Evolutionary conservation across 2,113 vertebrate genomes (phyloP), one percentile per base, ranked within the genome.

Genomic region (Taxidea taxus): DNA sequence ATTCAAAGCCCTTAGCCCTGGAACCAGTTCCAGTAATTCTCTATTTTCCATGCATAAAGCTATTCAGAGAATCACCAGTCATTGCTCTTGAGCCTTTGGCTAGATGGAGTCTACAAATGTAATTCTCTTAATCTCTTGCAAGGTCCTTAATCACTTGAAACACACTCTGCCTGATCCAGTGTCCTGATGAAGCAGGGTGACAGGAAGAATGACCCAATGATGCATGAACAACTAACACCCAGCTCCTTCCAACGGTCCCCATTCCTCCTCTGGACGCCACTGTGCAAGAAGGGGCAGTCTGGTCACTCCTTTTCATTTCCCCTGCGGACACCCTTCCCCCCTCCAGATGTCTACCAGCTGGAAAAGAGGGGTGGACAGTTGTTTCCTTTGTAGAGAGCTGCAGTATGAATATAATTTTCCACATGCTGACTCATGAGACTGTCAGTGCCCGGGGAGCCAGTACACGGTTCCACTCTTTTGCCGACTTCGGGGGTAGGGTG

Each of bases 341-440:
- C 29, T 37, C 44, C 95, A 97, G 90, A 96, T 81, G 96, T 72
- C 89, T 88, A 62, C 9, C 62, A 96, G 90, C 84, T 86, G 95
- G 89, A 82, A 92, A 82, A 68, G 83, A 64, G 21, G 78, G 42
- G 81, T 23, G 27, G 82, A 47, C 31, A 21, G 87, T 64, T 74
- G 54, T 94, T 94, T 90, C 90, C 80, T 95, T 92, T 49, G 92
- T n/a, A 47, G 90, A 90, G 39, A 94, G 90, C 66, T 4, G 14
- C 44, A 77, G 56, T 8, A 56, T 64, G 89, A 93, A 81, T 25
- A 13, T 25, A n/a, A 95, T 66, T 92, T 97, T 91, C 95, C 98
- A 85, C 64, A 47, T 3, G 7, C 92, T 96, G 93, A 96, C 54
- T 95, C 94, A 74, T 72, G 47, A 68, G 68, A 54, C 83, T 54